phyloP scores from a whole-genome alignment of 2,113 vertebrate genomes.

The Argyrosomus japonicus region DNA sequence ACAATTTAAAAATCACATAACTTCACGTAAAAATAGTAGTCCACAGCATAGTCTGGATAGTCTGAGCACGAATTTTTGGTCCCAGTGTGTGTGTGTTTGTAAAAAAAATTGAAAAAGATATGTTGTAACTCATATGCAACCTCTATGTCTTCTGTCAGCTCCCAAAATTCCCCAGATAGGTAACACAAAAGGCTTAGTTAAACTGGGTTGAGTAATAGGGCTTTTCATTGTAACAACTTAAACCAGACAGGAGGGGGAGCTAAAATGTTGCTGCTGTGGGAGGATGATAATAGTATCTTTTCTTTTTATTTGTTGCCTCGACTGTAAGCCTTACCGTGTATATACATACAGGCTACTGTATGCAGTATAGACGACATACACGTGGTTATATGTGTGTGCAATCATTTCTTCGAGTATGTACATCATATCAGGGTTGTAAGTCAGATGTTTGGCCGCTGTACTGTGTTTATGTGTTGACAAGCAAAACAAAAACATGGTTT shows the following conservation, averaged over 20 bases:
- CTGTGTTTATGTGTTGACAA: not conserved
- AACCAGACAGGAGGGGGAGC: constrained; percentile 48
- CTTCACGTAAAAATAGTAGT: not conserved
- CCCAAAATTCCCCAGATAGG: not conserved
- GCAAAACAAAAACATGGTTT: not conserved
- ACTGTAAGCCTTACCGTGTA: no score
- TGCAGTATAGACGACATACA: no score
- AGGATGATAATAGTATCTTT: not conserved
- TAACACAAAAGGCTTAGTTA: not conserved
- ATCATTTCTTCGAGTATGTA: no score
- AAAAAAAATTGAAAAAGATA: not conserved
- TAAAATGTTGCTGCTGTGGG: not conserved
- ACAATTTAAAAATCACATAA: not conserved
- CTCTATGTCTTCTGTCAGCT: not conserved
- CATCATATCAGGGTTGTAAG: no score
- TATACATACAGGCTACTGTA: no score
- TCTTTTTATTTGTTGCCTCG: no score
- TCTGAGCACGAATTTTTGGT: not conserved
- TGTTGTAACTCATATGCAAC: constrained; percentile 35
- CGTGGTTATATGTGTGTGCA: no score
- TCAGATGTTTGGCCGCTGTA: not conserved
- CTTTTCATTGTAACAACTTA: not conserved
- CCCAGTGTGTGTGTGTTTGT: no score
- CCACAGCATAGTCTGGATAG: not conserved
- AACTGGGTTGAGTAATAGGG: not conserved